These are phyloP conservation scores for Dryococelus australis DNA, from an alignment of 2,888 invertebrate species.

Conservation along the genomic window DNA sequence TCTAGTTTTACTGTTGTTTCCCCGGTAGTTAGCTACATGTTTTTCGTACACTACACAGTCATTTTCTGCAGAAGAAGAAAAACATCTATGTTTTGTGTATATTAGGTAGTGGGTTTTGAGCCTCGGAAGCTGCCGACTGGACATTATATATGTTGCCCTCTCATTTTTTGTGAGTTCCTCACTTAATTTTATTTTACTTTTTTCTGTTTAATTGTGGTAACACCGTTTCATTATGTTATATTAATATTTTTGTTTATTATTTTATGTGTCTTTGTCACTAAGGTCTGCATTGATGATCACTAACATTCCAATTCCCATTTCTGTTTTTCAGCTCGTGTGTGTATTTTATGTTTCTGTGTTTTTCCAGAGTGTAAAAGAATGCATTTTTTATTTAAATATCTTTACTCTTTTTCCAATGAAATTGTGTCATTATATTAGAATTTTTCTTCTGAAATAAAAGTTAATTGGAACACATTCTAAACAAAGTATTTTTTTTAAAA, in stretches of 20 bases:
- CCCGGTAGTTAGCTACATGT: slow-evolving; percentile 5
- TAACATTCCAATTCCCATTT: slow-evolving; percentile 25
- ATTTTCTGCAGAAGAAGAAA: slow-evolving; percentile 8
- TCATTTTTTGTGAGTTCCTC: slow-evolving; percentile 38
- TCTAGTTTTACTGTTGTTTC: slow-evolving; percentile 5
- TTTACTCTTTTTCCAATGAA: not conserved
- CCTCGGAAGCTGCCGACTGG: slow-evolving; percentile 24
- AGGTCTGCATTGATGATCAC: slow-evolving; percentile 20
- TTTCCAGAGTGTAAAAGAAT: not conserved
- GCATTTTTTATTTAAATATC: slow-evolving; percentile 13
- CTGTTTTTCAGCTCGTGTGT: slow-evolving; percentile 2
- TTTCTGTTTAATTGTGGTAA: slow-evolving; percentile 35
- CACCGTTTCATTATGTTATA: slow-evolving; percentile 3
- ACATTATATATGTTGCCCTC: slow-evolving; percentile 2
- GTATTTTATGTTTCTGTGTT: not conserved
- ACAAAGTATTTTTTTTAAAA: not conserved
- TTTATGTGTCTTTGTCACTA: slow-evolving; percentile 20
- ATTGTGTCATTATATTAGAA: not conserved
- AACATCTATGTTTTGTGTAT: not conserved
- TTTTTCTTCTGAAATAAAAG: not conserved
- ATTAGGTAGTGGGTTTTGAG: slow-evolving; percentile 17
- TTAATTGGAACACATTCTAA: not conserved
- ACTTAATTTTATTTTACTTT: slow-evolving; percentile 49
- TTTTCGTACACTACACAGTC: not conserved
- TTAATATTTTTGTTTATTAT: slow-evolving; percentile 27